Evolutionary conservation across 2,113 vertebrate species (phyloP).

Genomic region (Bungarus multicinctus): DNA sequence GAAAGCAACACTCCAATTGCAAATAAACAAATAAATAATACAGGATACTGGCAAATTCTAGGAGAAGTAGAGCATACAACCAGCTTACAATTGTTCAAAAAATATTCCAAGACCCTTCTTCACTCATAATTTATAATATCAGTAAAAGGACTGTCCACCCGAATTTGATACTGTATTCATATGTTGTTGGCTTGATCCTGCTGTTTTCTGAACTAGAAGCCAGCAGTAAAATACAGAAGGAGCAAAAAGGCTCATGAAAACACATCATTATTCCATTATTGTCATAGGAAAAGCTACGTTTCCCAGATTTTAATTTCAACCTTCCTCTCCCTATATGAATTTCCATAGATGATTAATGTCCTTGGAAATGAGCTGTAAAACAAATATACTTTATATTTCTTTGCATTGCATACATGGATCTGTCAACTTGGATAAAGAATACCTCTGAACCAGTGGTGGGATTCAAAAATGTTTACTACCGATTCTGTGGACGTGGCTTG

Average conservation of each 20-base stretch:
- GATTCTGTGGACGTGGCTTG: too few species aligned
- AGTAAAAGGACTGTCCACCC: background rate
- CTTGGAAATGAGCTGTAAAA: background rate
- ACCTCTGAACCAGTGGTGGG: background rate
- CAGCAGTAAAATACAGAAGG: background rate
- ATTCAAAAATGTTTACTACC: too few species aligned
- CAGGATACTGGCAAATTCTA: background rate
- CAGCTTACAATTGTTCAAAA: background rate
- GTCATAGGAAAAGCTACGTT: background rate
- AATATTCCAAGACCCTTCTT: background rate
- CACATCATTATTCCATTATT: background rate
- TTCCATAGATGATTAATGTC: background rate
- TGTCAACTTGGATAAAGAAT: background rate
- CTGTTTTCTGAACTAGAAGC: background rate
- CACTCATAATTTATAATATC: background rate
- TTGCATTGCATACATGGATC: background rate
- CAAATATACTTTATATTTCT: background rate
- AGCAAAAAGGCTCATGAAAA: background rate
- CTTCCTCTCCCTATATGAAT: background rate
- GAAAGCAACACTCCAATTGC: background rate
- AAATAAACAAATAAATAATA: background rate
- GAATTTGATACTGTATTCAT: background rate
- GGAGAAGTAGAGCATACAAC: background rate
- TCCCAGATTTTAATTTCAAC: background rate
- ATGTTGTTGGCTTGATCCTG: background rate